These are phyloP conservation scores for Erinaceus europaeus DNA, from an alignment of 2,113 vertebrate genomes.

Conservation along the genomic window DNA sequence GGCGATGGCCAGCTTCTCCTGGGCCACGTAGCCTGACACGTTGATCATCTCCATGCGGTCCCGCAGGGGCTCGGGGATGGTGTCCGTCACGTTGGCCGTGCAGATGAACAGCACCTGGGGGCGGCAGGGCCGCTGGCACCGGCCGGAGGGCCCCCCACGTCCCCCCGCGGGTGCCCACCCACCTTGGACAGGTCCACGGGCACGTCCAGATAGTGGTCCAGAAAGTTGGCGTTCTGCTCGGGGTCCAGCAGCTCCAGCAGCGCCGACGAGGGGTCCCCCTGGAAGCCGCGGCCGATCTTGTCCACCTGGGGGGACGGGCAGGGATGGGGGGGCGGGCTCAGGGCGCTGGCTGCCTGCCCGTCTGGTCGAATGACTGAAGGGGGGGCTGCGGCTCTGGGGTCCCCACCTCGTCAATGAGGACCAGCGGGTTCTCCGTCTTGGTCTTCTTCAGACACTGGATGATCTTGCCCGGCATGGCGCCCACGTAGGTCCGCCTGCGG, in stretches of 20 bases:
- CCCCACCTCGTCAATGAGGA: slow-evolving; percentile 99
- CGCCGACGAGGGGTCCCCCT: slow-evolving; percentile 96
- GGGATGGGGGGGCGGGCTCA: accelerated
- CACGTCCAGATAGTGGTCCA: slow-evolving; percentile 98
- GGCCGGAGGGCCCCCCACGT: too few relatives aligned
- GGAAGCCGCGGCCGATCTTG: slow-evolving; percentile 98
- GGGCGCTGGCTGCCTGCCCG: too few relatives aligned
- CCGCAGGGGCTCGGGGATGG: slow-evolving; percentile 95
- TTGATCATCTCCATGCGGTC: slow-evolving; percentile 99
- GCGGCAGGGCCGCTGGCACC: background rate
- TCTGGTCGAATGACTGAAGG: too few relatives aligned
- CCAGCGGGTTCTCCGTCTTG: slow-evolving; percentile 95
- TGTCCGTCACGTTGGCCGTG: slow-evolving; percentile 95
- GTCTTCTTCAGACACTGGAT: slow-evolving; percentile 99
- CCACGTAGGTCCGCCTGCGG: slow-evolving; percentile 94
- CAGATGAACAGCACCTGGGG: slow-evolving; percentile 96
- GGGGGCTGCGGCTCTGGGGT: too few relatives aligned
- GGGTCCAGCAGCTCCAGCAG: slow-evolving; percentile 95
- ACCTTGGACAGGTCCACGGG: slow-evolving; percentile 98
- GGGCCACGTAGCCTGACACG: slow-evolving; percentile 95
- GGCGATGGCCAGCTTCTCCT: slow-evolving; percentile 97
- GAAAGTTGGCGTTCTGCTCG: slow-evolving; percentile 96
- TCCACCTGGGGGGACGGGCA: slow-evolving; percentile 87
- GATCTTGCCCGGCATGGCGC: slow-evolving; percentile 98
- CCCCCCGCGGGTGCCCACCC: accelerated